phyloP scores from a whole-genome alignment of 2,113 vertebrate genomes.

The Pardalotus punctatus region DNA sequence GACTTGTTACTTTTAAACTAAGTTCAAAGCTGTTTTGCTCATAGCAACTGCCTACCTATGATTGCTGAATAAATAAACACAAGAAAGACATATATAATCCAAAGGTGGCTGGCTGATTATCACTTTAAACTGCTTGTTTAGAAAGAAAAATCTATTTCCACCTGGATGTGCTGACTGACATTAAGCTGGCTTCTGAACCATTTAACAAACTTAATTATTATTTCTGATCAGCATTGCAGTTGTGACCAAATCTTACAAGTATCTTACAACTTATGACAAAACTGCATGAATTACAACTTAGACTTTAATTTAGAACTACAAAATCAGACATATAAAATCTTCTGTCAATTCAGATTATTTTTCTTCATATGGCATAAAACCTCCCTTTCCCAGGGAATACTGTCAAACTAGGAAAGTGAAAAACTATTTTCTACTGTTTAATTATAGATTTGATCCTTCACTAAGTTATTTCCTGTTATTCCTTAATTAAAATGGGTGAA shows the following conservation, averaged over 20 bases:
- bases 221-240: neutral
- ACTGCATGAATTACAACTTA: neutral
- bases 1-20: neutral
- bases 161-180: neutral
- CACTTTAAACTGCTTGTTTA: neutral
- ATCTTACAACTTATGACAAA: neutral
- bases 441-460: neutral
- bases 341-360: neutral
- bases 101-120: neutral
- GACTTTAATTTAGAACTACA: neutral
- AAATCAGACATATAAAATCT: neutral
- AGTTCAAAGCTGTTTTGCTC: neutral
- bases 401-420: neutral
- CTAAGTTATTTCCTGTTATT: neutral
- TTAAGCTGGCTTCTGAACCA: neutral
- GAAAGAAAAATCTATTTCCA: neutral
- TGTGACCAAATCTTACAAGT: neutral
- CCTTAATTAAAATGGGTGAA: neutral
- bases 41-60: neutral
- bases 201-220: constrained; percentile 17
- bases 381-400: neutral
- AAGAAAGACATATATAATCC: neutral
- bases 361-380: neutral
- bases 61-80: neutral
- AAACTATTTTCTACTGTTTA: neutral